These are phyloP conservation scores for Rhabdomys dilectus DNA, from an alignment of 2,113 vertebrate species.

Conservation along the genomic window DNA sequence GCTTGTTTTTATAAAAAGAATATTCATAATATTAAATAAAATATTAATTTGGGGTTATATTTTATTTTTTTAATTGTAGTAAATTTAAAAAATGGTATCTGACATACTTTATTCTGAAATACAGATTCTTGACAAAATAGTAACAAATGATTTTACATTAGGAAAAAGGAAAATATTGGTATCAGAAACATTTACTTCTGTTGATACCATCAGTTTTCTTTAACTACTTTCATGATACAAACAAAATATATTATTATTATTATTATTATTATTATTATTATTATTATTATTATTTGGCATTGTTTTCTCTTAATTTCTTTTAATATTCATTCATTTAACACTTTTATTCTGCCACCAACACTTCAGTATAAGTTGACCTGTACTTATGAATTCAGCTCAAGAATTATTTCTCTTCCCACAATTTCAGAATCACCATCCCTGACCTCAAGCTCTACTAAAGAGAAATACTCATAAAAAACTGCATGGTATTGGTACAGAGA, in stretches of 20 bases:
- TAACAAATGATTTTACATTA: not conserved
- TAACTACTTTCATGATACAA: not conserved
- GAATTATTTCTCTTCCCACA: not conserved
- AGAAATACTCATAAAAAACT: no score
- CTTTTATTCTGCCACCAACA: not conserved
- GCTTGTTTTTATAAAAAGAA: no score
- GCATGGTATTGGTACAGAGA: no score
- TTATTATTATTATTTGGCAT: not conserved
- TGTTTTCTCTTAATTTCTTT: not conserved
- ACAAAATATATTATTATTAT: not conserved
- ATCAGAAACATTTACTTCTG: not conserved
- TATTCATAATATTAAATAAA: no score
- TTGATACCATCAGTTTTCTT: not conserved
- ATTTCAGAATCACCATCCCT: not conserved
- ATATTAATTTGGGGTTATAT: no score
- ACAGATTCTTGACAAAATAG: not conserved
- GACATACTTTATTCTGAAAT: not conserved
- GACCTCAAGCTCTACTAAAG: no score
- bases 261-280: not conserved
- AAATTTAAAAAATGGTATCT: not conserved
- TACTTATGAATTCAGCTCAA: not conserved
- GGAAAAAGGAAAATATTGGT: not conserved
- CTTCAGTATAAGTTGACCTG: not conserved
- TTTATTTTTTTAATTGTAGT: no score
- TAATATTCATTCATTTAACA: not conserved